These are phyloP conservation scores for Gallinago nigripennis DNA, from an alignment of 2,797 vertebrate species.

Conservation along the genomic window DNA sequence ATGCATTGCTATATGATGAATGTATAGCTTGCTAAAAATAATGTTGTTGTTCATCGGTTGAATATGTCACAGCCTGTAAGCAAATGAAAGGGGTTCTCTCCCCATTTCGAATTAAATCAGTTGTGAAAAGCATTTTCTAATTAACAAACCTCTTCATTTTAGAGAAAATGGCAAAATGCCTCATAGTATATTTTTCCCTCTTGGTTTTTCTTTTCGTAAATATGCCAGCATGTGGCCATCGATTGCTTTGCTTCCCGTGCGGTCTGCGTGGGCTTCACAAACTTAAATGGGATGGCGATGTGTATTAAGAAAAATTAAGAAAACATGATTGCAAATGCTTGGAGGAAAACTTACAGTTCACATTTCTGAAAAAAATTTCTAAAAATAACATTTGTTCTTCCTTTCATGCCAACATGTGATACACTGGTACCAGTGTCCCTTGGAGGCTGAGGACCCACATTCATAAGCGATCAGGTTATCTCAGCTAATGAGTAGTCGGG, in stretches of 20 bases:
- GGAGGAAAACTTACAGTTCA: background rate
- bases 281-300: background rate
- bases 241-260: background rate
- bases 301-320: background rate
- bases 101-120: background rate
- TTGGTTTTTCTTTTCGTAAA: background rate
- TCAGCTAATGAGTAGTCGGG: background rate
- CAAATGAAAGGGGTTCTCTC: background rate
- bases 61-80: background rate
- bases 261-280: background rate
- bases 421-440: accelerated
- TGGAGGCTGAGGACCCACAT: background rate
- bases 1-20: background rate
- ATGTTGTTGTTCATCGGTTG: background rate
- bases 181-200: background rate
- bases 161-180: background rate
- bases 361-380: background rate
- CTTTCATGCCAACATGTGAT: background rate
- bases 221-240: background rate
- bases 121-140: background rate
- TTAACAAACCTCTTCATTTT: background rate
- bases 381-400: background rate
- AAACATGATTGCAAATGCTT: background rate
- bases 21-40: slow-evolving; percentile 4
- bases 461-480: background rate